A percentile compares a stretch with the other conserved stretches of the same genome.
phyloP scores from a whole-genome alignment of 2,888 invertebrate species.

The Diadromus collaris region DNA sequence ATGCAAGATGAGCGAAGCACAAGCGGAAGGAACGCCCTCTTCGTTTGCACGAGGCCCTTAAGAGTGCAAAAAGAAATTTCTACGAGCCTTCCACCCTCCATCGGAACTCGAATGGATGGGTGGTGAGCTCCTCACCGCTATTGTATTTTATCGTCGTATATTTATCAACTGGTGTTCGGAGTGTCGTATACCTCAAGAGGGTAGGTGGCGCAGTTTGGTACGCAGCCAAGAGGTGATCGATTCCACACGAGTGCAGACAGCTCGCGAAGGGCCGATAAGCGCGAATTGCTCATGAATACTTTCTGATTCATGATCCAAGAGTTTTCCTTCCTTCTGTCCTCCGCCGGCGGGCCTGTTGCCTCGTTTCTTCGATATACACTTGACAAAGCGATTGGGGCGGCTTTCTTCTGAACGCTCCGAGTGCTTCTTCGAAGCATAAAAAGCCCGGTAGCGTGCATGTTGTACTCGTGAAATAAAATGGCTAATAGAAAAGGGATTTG shows the following conservation, averaged over 20 bases:
- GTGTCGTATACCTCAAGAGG: constrained; percentile 11
- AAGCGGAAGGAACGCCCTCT: constrained; percentile 10
- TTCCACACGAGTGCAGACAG: constrained; percentile 22
- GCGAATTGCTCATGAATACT: constrained; percentile 51
- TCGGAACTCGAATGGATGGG: constrained; percentile 1
- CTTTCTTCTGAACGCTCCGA: constrained; percentile 11
- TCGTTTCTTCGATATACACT: neutral
- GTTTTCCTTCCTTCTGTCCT: constrained; percentile 32
- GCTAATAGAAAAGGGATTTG: constrained; percentile 13
- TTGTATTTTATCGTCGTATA: constrained; percentile 33
- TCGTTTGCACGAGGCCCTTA: constrained; percentile 13
- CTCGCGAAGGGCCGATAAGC: constrained; percentile 39
- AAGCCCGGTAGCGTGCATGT: neutral
- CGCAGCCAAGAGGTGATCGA: constrained; percentile 38
- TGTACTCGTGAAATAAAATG: neutral
- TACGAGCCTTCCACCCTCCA: constrained; percentile 15
- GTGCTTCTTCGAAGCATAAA: constrained; percentile 29
- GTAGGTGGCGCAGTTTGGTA: constrained; percentile 16
- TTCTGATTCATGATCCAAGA: constrained; percentile 50
- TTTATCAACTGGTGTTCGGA: constrained; percentile 38
- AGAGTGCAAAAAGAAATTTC: constrained; percentile 21
- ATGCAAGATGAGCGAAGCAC: constrained; percentile 24
- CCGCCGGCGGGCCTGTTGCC: neutral
- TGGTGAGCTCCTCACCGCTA: constrained; percentile 9
- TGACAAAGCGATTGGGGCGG: neutral